These are phyloP conservation scores for Aelia acuminata DNA, from an alignment of 2,888 invertebrate genomes.

Conservation along the genomic window DNA sequence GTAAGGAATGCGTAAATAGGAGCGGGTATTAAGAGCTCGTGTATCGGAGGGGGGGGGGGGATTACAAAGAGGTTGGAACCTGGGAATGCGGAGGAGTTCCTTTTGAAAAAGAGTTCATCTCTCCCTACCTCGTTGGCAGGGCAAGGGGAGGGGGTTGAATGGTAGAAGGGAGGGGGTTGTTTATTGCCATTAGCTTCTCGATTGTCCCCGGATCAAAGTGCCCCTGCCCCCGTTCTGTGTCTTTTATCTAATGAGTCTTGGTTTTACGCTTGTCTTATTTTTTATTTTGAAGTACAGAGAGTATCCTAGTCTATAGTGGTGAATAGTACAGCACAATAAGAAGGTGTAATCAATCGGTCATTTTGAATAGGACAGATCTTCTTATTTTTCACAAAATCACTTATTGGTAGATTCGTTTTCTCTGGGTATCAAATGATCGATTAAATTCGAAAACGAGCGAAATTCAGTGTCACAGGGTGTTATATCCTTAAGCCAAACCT, in stretches of 20 bases:
- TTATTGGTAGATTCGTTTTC: too few relatives aligned
- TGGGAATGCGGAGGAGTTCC: constrained; percentile 21
- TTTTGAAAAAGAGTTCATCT: constrained; percentile 33
- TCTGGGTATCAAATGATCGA: too few relatives aligned
- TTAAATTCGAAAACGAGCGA: too few relatives aligned
- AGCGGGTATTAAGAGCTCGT: not conserved
- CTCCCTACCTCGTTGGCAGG: not conserved
- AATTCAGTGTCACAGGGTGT: too few relatives aligned
- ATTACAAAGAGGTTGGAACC: not conserved
- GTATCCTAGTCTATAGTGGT: not conserved
- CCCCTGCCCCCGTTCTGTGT: not conserved
- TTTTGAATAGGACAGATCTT: too few relatives aligned
- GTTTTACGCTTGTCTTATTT: not conserved
- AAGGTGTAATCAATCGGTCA: too few relatives aligned
- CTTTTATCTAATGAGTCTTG: constrained; percentile 18
- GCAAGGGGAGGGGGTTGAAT: not conserved
- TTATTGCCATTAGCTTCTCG: constrained; percentile 25
- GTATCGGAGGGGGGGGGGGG: not conserved
- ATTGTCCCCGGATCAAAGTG: constrained; percentile 14
- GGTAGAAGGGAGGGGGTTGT: not conserved
- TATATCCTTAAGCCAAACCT: too few relatives aligned
- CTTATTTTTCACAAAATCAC: too few relatives aligned
- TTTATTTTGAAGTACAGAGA: not conserved
- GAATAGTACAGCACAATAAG: not conserved
- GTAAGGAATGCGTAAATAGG: constrained; percentile 37